Evolutionary conservation across 1,140 invertebrate species (phyloP).

Genomic region (Heliconius melpomene): DNA sequence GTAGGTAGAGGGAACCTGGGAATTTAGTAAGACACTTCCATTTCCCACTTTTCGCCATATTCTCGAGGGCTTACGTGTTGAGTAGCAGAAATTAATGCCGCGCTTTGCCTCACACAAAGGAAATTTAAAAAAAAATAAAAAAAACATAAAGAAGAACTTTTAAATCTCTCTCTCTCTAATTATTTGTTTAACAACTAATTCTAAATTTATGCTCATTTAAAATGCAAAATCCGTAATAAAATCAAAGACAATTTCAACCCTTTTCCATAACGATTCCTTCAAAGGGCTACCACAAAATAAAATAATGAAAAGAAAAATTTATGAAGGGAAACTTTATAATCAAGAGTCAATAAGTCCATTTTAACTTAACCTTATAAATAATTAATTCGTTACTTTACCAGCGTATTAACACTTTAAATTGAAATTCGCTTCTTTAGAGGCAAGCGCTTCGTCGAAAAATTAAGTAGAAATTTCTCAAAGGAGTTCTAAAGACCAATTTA

Average conservation of each 20-base stretch:
- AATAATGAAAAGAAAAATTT: not conserved
- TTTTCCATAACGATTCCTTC: not conserved
- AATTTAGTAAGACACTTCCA: too few species aligned
- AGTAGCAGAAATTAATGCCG: too few species aligned
- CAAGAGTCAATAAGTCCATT: slow-evolving; percentile 1
- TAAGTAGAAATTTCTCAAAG: not conserved
- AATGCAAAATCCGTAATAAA: not conserved
- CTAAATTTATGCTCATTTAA: not conserved
- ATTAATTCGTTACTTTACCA: slow-evolving; percentile 2
- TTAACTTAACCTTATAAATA: slow-evolving; percentile 1
- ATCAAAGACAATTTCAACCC: not conserved
- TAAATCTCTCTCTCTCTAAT: too few species aligned
- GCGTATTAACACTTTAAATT: slow-evolving; percentile 14
- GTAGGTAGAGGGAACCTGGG: too few species aligned
- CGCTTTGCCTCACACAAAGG: too few species aligned
- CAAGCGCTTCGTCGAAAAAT: slow-evolving; percentile 20
- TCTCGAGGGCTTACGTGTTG: too few species aligned
- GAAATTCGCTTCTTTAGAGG: slow-evolving; percentile 15
- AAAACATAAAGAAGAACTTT: too few species aligned
- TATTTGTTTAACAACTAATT: too few species aligned
- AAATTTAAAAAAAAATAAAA: too few species aligned
- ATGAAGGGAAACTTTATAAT: slow-evolving; percentile 4
- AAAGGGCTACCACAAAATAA: slow-evolving; percentile 5
- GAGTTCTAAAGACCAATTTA: slow-evolving; percentile 21
- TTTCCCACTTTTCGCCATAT: too few species aligned